Evolutionary conservation across 2,113 vertebrate genomes (phyloP).

Genomic region (Pterocles burchelli): DNA sequence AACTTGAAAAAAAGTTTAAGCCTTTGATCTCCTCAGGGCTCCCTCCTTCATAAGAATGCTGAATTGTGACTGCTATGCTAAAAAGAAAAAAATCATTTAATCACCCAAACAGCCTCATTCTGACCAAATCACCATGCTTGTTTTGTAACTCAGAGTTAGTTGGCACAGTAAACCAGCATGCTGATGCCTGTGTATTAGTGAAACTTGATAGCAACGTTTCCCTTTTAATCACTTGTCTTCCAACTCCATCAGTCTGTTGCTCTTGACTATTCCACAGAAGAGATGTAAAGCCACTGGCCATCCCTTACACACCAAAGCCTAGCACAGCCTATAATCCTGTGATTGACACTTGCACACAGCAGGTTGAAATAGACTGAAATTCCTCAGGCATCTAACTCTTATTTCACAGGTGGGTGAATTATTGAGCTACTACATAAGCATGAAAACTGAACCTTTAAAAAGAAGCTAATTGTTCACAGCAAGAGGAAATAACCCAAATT

Average conservation of each 20-base stretch:
- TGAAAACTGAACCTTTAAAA: not conserved
- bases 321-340: not conserved
- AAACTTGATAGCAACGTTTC: not conserved
- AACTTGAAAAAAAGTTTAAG: constrained; percentile 17
- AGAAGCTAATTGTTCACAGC: not conserved
- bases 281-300: not conserved
- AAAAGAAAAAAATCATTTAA: not conserved
- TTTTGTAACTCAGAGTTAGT: not conserved
- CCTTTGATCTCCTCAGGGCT: constrained; percentile 1
- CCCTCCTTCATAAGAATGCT: not conserved
- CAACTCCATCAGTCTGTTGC: not conserved
- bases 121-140: not conserved
- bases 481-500: not conserved
- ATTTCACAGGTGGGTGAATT: not conserved
- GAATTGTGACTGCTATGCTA: not conserved
- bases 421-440: not conserved
- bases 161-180: not conserved
- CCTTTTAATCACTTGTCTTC: not conserved
- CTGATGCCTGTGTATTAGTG: not conserved
- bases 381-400: not conserved
- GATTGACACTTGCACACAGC: not conserved
- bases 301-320: not conserved
- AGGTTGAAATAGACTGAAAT: not conserved
- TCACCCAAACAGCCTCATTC: not conserved
- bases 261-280: not conserved